phyloP scores from a whole-genome alignment of 2,113 vertebrate species.

The Heterotilapia buettikoferi region DNA sequence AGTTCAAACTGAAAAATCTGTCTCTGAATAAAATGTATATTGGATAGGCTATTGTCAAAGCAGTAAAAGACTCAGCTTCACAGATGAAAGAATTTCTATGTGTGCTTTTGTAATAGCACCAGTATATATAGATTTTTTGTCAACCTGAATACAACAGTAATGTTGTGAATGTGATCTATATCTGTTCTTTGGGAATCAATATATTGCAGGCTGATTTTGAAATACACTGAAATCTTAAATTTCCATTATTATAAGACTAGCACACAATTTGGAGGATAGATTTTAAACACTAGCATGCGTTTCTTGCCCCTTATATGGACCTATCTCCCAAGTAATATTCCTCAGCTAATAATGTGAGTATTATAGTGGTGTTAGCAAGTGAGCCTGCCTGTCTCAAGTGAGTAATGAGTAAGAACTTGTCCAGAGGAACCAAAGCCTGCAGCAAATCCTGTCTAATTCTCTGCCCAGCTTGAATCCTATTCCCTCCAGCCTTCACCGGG shows the following conservation, averaged over 20 bases:
- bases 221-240: not conserved
- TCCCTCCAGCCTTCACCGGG: conserved; percentile 21
- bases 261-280: not conserved
- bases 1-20: not conserved
- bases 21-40: not conserved
- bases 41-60: not conserved
- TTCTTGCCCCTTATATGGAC: not conserved
- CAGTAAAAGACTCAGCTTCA: not conserved
- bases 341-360: conserved; percentile 38
- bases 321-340: not conserved
- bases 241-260: not conserved
- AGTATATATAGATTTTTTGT: no score
- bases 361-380: conserved; percentile 36
- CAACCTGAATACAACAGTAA: not conserved
- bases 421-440: conserved; percentile 30
- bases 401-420: conserved; percentile 22
- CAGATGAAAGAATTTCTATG: not conserved
- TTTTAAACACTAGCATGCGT: not conserved
- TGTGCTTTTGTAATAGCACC: not conserved
- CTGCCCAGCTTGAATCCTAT: conserved; percentile 20
- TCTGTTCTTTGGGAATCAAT: conserved; percentile 15
- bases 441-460: conserved; percentile 61
- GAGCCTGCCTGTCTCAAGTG: conserved; percentile 31
- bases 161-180: not conserved
- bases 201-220: not conserved